Evolutionary conservation across 2,797 vertebrate species (phyloP).

Genomic region (Rhodeus uyekii): DNA sequence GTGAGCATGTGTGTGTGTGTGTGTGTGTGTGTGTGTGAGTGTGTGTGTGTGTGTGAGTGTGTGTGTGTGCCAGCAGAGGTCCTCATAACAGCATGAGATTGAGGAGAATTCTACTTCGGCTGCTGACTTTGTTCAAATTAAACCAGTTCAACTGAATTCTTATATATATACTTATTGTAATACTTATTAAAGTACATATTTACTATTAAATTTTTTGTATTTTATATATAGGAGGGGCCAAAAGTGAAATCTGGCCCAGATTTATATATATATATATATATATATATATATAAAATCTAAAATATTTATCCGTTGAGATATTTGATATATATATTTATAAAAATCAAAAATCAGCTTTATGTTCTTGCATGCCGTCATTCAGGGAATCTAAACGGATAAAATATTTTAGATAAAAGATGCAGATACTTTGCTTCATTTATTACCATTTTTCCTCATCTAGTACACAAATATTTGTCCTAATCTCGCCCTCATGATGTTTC

Average conservation of each 20-base stretch:
- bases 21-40: neutral
- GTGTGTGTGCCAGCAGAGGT: neutral
- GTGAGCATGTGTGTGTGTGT: neutral
- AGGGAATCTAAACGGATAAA: neutral
- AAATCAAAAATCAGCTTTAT: too few relatives aligned
- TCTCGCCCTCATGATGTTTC: conserved; percentile 53
- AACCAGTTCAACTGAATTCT: neutral
- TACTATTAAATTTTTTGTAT: neutral
- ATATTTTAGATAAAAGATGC: neutral
- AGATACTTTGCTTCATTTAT: too few relatives aligned
- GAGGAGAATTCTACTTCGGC: neutral
- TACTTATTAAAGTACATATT: neutral
- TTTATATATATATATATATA: too few relatives aligned
- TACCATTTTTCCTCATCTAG: too few relatives aligned
- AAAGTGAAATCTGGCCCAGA: neutral
- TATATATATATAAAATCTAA: too few relatives aligned
- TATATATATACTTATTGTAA: too few relatives aligned
- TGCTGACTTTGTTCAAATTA: neutral
- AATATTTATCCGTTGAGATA: too few relatives aligned
- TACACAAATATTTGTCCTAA: conserved; percentile 17
- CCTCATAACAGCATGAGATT: neutral
- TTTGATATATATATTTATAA: too few relatives aligned
- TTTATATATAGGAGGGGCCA: neutral
- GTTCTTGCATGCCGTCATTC: neutral
- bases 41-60: neutral